Base-by-base conservation (phyloP, 1,140 invertebrate species). In the Megalopta genalis region DNA sequence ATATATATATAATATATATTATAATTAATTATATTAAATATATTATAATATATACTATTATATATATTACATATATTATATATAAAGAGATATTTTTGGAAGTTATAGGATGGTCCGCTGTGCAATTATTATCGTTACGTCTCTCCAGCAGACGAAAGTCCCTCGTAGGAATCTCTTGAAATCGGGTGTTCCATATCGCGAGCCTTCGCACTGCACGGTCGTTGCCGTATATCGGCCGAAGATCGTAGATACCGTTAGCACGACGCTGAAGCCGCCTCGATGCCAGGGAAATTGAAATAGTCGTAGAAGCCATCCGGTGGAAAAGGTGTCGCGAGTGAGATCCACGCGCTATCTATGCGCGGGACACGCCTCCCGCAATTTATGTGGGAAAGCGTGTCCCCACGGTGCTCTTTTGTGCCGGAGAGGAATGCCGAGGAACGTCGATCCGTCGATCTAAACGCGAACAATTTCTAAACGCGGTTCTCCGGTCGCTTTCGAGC, bases 201-300 rank as follows among this genome's bases (percentile, higher is more conserved):
- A 9, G 0, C 8, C 42, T 10, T 9, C 1, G 8, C 42, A 0
- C 9, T 46, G 42, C 12, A 12, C 42, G 42, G 42, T 12, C 42
- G 42, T 52, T 32, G 4, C 1, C 49, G 16, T 68, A 52, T 60
- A 54, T 63, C 42, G 62, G 18, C 16, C 27, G 59, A 57, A 76
- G 46, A 83, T 80, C 46, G 14, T 21, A 37, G 27, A 60, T 80
- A 77, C 82, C 83, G 82, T 85, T 82, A 84, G 54, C n/a, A 66
- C n/a, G 60, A 27, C 52, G 72, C 25, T 72, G 71, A 82, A 63
- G 62, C 42, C 71, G 66, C 42, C 54, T 27, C 73, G 73, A 59
- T 68, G 67, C 63, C 75, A 79, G 65, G 60, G 65, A 77, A 63
- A 65, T 64, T 46, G 42, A 65, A 78, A 78, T 57, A 54, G 37